Base-by-base conservation (phyloP, 1,140 invertebrate genomes). In the Helicoverpa zea region DNA sequence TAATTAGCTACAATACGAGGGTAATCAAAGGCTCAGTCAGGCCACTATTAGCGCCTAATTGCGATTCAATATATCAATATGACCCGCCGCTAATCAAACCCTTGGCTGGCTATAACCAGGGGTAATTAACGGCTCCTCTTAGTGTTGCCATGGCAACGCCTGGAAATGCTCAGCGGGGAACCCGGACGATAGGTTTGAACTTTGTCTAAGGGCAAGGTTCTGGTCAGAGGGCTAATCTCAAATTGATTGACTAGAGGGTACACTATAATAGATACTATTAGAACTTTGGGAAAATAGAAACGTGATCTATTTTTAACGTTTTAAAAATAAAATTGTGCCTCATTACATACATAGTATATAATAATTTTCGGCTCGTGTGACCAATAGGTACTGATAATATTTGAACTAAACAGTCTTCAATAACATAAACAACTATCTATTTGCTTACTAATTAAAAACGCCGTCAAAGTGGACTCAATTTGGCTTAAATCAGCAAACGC, bases 31-130 rank as follows among this genome's bases (percentile, higher is more conserved):
- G 70, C 70, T 73, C 68, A 51, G 70, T 18, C 52, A 23, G 70
- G 70, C 52, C 54, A 58, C 30, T 58, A 30, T 73, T 73, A 35
- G 52, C 30, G 68, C 49, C 52, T 73, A 73, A 73, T 73, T 73
- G 52, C 70, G 47, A 35, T 73, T 73, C 70, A 73, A 73, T 73
- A 52, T 73, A 73, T 73, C 70, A 73, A 73, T 72, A 54, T 73
- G 52, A 58, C 47, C 68, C 49, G 70, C 30, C 52, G 16, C 70
- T 73, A 73, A 58, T 73, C 70, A 73, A 43, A 58, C 52, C 70
- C 70, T 73, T 73, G 52, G 43, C 70, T 73, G 52, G 52, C 29
- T 54, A 54, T 73, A 56, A 73, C 70, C 18, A 58, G 54, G 16
- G 30, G 70, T 73, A 73, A 73, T 73, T 73, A 73, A 43, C 70